phyloP scores from a whole-genome alignment of 2,888 invertebrate species.

The Xanthorhoe designata region DNA sequence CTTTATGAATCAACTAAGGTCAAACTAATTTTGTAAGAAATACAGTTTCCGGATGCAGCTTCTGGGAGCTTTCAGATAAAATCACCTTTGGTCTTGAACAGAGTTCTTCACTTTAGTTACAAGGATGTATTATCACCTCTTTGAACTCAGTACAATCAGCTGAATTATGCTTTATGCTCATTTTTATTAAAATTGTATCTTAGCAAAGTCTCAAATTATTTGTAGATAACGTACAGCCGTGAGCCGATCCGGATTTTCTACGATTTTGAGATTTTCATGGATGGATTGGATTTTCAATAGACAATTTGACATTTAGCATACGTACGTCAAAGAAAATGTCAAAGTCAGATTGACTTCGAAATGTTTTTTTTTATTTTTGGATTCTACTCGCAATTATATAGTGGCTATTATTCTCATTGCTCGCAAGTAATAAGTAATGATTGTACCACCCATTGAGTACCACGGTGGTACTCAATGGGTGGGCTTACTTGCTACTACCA shows the following conservation, averaged over 20 bases:
- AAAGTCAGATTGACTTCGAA: background rate
- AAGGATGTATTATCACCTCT: background rate
- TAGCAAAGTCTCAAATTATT: background rate
- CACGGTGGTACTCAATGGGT: no score
- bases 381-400: no score
- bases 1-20: background rate
- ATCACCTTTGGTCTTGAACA: constrained; percentile 11
- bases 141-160: background rate
- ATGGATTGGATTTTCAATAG: constrained; percentile 8
- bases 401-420: no score
- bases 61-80: constrained; percentile 24
- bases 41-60: constrained; percentile 15
- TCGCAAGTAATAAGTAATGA: no score
- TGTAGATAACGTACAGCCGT: background rate
- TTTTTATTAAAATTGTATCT: background rate
- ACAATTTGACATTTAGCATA: background rate
- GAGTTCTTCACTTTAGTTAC: constrained; percentile 14
- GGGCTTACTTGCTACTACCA: no score
- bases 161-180: background rate
- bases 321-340: background rate
- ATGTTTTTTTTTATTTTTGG: no score
- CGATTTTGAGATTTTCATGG: background rate
- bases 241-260: constrained; percentile 14
- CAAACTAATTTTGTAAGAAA: background rate
- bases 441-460: no score